Evolutionary conservation across 2,888 invertebrate genomes (phyloP).

Genomic region (Hydraecia micacea): DNA sequence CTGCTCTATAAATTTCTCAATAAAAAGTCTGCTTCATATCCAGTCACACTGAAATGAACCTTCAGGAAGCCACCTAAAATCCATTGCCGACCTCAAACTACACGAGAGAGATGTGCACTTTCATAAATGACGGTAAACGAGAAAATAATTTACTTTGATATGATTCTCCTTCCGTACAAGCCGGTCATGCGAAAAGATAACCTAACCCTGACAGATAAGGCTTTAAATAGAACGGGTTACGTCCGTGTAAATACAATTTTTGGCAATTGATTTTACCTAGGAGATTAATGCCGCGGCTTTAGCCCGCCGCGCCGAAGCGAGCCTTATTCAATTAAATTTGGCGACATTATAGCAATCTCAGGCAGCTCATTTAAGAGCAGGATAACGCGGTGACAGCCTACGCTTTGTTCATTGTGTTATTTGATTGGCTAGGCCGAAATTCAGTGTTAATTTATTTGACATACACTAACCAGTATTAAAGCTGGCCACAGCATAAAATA

Average conservation of each 20-base stretch:
- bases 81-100: conserved; percentile 68
- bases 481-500: conserved; percentile 39
- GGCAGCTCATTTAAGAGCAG: conserved; percentile 83
- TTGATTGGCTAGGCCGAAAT: conserved; percentile 73
- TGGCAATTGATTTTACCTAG: conserved; percentile 88
- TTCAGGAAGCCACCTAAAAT: conserved; percentile 73
- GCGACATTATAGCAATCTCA: conserved; percentile 88
- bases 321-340: conserved; percentile 89
- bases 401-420: conserved; percentile 78
- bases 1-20: conserved; percentile 86
- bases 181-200: conserved; percentile 73
- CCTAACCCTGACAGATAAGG: conserved; percentile 76
- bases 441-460: conserved; percentile 59
- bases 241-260: conserved; percentile 83
- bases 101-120: conserved; percentile 80
- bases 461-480: conserved; percentile 53
- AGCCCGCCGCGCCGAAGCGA: conserved; percentile 82
- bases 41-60: conserved; percentile 79
- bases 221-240: conserved; percentile 68
- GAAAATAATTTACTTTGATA: conserved; percentile 88
- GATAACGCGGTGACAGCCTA: conserved; percentile 77
- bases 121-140: conserved; percentile 82
- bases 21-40: conserved; percentile 78
- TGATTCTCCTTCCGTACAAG: conserved; percentile 80
- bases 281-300: conserved; percentile 87